These are phyloP conservation scores for Podarcis muralis DNA, from an alignment of 2,113 vertebrate species.

Conservation along the genomic window DNA sequence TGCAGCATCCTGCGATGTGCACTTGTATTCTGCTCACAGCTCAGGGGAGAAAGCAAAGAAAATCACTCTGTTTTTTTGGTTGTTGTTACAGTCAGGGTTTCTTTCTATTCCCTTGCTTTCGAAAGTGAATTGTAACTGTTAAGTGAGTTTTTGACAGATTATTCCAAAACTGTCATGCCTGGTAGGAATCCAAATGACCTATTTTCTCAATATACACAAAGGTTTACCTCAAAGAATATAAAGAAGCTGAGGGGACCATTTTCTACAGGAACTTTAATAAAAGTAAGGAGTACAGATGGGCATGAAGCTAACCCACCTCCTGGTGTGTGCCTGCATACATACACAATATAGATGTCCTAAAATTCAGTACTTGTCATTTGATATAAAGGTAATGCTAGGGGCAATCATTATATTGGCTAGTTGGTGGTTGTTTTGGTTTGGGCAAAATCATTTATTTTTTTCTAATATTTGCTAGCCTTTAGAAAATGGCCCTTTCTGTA, in stretches of 20 bases:
- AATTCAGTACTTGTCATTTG: not conserved
- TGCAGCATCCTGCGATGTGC: not conserved
- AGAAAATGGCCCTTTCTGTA: not conserved
- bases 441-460: not conserved
- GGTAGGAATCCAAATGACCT: rapidly evolving
- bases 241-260: constrained; percentile 14
- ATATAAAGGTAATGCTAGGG: not conserved
- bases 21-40: constrained; percentile 13
- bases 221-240: constrained; percentile 26
- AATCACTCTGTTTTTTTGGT: rapidly evolving
- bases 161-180: constrained; percentile 37
- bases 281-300: constrained; percentile 9
- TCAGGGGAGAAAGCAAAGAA: constrained; percentile 15
- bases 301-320: not conserved
- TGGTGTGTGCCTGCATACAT: not conserved
- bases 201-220: constrained; percentile 27
- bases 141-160: not conserved
- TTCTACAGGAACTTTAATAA: not conserved
- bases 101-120: not conserved
- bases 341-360: not conserved
- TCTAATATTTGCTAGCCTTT: not conserved
- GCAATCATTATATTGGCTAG: not conserved
- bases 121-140: not conserved
- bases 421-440: not conserved
- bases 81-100: constrained; percentile 1